A percentile compares a stretch with the other conserved stretches of the same genome.
These are phyloP conservation scores for Tiphia femorata DNA, from an alignment of 2,888 invertebrate genomes.

Conservation along the genomic window DNA sequence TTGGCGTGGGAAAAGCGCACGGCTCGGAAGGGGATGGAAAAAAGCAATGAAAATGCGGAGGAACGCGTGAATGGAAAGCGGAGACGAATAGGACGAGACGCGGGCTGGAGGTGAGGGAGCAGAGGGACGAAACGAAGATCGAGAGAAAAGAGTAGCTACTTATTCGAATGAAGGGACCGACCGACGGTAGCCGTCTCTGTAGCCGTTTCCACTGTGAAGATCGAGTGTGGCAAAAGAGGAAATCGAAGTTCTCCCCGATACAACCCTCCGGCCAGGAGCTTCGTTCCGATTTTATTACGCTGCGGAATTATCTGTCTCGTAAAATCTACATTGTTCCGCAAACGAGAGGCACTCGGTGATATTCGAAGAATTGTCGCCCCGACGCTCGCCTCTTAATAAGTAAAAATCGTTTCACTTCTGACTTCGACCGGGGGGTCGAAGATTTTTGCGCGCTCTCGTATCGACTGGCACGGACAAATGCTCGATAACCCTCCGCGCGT, in stretches of 20 bases:
- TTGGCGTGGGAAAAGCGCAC: background rate
- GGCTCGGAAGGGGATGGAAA: slow-evolving; percentile 25
- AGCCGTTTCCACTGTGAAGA: background rate
- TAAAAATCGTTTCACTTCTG: background rate
- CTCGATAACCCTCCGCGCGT: background rate
- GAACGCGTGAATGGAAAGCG: background rate
- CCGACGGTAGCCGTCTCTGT: too few species aligned
- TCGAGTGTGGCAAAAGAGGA: slow-evolving; percentile 41
- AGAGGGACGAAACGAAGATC: slow-evolving; percentile 60
- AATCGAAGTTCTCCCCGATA: slow-evolving; percentile 50
- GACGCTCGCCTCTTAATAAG: background rate
- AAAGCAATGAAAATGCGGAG: background rate
- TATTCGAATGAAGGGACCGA: slow-evolving; percentile 54
- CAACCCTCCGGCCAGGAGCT: slow-evolving; percentile 1
- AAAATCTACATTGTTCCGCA: slow-evolving; percentile 49
- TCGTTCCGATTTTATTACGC: slow-evolving; percentile 38
- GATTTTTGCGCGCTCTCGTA: background rate
- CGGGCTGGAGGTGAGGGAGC: slow-evolving; percentile 5
- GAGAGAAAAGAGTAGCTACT: slow-evolving; percentile 45
- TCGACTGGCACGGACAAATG: background rate
- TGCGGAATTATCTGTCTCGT: slow-evolving; percentile 21
- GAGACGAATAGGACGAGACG: slow-evolving; percentile 6
- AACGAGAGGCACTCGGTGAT: too few species aligned
- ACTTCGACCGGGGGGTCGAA: background rate
- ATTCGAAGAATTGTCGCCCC: too few species aligned